Evolutionary conservation across 2,888 invertebrate species (phyloP).

Genomic region (Macrosoma leucophasiata): DNA sequence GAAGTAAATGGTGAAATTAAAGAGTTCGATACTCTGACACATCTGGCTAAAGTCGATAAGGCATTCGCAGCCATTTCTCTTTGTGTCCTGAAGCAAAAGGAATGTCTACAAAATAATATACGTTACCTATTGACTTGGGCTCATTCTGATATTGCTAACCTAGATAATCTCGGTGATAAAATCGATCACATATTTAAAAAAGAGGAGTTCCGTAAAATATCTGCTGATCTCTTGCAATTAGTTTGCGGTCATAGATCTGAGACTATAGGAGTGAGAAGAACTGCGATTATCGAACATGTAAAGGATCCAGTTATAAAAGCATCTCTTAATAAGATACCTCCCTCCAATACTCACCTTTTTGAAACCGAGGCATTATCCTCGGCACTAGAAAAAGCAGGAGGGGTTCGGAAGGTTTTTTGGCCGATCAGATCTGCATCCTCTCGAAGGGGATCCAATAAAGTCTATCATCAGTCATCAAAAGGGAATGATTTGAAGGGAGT

Average conservation of each 20-base stretch:
- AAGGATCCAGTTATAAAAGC: neutral
- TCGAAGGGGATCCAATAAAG: too few relatives aligned
- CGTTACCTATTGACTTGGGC: slow-evolving; percentile 2
- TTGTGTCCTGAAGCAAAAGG: slow-evolving; percentile 6
- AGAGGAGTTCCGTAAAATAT: slow-evolving; percentile 1
- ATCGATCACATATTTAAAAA: neutral
- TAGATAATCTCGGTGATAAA: neutral
- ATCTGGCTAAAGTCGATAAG: slow-evolving; percentile 6
- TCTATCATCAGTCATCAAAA: too few relatives aligned
- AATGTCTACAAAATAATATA: slow-evolving; percentile 3
- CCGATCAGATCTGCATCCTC: too few relatives aligned
- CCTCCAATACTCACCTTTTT: neutral
- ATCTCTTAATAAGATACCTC: neutral
- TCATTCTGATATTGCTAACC: neutral
- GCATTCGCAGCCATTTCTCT: slow-evolving; percentile 4
- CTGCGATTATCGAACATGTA: neutral
- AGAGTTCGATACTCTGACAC: neutral
- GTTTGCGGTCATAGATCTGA: slow-evolving; percentile 5
- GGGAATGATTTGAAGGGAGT: too few relatives aligned
- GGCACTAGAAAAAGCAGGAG: slow-evolving; percentile 3
- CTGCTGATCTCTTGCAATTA: slow-evolving; percentile 6
- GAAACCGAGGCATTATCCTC: neutral
- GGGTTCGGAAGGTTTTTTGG: slow-evolving; percentile 4
- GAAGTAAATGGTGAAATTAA: neutral
- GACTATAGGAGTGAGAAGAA: slow-evolving; percentile 1